Conservation (phyloP, 2,113 vertebrate genomes). For the Typhlomys cinereus region DNA sequence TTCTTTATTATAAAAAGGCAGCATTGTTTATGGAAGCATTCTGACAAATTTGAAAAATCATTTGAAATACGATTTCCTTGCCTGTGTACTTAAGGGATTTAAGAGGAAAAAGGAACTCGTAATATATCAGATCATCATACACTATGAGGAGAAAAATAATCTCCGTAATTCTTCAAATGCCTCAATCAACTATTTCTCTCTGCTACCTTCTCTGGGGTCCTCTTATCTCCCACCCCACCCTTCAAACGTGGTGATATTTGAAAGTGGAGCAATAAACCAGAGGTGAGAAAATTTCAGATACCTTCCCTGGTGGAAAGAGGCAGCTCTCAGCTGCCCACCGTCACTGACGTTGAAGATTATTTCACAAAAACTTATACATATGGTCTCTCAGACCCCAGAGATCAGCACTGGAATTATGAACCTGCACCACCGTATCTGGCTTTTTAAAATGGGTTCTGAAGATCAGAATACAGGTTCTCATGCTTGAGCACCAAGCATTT, state of each 20-base stretch:
- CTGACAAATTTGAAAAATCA: conserved; percentile 12
- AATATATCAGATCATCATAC: neutral
- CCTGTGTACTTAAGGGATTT: neutral
- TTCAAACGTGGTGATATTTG: neutral
- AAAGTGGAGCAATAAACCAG: neutral
- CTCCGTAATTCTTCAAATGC: neutral
- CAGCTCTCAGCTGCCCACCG: neutral
- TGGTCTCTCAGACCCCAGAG: neutral
- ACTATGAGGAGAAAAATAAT: neutral
- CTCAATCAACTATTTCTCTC: conserved; percentile 1
- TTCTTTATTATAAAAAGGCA: neutral
- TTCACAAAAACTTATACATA: neutral
- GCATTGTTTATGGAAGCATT: conserved; percentile 41
- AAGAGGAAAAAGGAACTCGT: neutral
- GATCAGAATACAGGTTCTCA: neutral
- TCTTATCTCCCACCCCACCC: neutral
- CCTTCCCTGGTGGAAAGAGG: neutral
- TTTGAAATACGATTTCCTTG: neutral
- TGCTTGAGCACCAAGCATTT: neutral
- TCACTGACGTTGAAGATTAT: neutral
- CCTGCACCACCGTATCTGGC: neutral
- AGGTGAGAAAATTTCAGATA: neutral
- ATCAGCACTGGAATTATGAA: neutral
- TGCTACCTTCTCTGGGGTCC: neutral
- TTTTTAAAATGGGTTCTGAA: neutral